phyloP scores from a whole-genome alignment of 2,113 vertebrate genomes.

The Oncorhynchus keta region DNA sequence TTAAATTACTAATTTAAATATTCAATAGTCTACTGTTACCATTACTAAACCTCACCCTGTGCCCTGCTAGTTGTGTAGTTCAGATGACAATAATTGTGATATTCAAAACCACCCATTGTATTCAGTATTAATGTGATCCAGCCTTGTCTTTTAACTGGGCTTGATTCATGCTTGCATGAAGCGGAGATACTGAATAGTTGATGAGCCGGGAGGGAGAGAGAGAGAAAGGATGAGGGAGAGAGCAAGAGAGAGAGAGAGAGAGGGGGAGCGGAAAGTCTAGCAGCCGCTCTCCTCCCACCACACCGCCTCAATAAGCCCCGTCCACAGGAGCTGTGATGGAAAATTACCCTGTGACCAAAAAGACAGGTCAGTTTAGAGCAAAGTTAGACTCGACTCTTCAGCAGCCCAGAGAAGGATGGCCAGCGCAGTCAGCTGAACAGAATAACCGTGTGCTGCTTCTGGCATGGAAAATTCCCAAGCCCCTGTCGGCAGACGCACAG shows the following conservation, averaged over 20 bases:
- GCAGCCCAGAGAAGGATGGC: constrained; percentile 46
- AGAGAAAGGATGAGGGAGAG: constrained; percentile 24
- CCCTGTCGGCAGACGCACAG: constrained; percentile 42
- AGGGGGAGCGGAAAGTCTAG: constrained; percentile 49
- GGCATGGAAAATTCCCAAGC: constrained; percentile 62
- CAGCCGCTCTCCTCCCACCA: constrained; percentile 43
- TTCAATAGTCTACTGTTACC: constrained; percentile 19
- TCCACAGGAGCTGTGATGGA: constrained; percentile 54
- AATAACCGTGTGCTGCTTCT: constrained; percentile 14
- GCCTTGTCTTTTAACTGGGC: constrained; percentile 58
- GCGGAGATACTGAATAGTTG: constrained; percentile 78
- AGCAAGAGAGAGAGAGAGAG: constrained; percentile 25
- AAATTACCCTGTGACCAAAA: constrained; percentile 62
- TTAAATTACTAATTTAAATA: not conserved
- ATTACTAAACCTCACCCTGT: constrained; percentile 5
- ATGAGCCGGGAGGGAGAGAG: constrained; percentile 65
- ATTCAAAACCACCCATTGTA: constrained; percentile 55
- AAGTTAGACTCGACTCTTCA: constrained; percentile 34
- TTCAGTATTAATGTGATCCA: constrained; percentile 54
- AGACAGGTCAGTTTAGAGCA: constrained; percentile 9
- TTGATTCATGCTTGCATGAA: constrained; percentile 71
- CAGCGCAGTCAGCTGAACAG: constrained; percentile 41
- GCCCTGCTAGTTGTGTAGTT: constrained; percentile 52
- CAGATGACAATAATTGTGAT: constrained; percentile 54
- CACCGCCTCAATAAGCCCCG: constrained; percentile 51